Conservation (phyloP, 1,140 invertebrate species). For the Eubasilissa regina region DNA sequence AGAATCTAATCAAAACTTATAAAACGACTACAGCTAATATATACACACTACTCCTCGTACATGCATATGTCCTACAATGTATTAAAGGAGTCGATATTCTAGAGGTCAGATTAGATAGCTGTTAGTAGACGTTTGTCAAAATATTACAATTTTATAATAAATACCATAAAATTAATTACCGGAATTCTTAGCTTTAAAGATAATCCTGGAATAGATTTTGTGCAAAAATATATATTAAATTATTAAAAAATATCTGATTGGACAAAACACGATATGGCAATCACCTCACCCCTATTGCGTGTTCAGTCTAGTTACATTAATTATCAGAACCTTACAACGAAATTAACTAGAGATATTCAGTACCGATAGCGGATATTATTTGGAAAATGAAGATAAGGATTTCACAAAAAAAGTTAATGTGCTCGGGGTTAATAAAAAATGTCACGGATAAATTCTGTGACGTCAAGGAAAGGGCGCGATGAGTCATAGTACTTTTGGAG, state of each 20-base stretch:
- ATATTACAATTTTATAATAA: too few relatives aligned
- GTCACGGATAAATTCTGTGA: too few relatives aligned
- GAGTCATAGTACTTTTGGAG: too few relatives aligned
- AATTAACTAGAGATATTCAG: neutral
- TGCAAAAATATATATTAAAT: too few relatives aligned
- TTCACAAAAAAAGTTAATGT: neutral
- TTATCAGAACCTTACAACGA: constrained; percentile 7
- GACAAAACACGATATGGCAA: constrained; percentile 7
- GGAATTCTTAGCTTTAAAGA: too few relatives aligned
- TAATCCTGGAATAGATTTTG: too few relatives aligned
- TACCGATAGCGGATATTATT: neutral
- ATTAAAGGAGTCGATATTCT: too few relatives aligned
- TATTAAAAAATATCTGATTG: neutral
- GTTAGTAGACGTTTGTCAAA: too few relatives aligned
- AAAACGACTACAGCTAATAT: neutral
- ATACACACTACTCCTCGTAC: neutral
- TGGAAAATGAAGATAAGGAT: neutral
- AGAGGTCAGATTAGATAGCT: too few relatives aligned
- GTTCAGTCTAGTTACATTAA: constrained; percentile 7
- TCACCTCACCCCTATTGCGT: neutral
- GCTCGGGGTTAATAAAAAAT: neutral
- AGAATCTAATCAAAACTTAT: neutral
- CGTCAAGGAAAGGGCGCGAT: too few relatives aligned
- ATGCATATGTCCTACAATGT: too few relatives aligned
- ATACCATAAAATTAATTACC: too few relatives aligned